Percentiles rank a stretch among this genome's conserved stretches.
Evolutionary conservation across 2,888 invertebrate genomes (phyloP).

Genomic region (Andrena hattorfiana): DNA sequence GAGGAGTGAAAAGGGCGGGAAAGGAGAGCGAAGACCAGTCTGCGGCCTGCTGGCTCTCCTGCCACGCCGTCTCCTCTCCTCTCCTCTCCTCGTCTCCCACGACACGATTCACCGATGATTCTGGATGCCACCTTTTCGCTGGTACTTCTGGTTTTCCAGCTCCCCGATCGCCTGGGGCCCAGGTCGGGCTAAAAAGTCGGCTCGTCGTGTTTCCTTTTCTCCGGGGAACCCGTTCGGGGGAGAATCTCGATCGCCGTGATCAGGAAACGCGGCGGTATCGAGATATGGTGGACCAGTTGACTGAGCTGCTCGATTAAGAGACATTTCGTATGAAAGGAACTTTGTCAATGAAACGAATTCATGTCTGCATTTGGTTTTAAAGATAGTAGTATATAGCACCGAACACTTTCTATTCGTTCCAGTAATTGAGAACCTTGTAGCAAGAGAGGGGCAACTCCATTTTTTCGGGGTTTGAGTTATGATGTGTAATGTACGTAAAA

Average conservation of each 20-base stretch:
- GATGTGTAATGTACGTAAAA: too few species aligned
- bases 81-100: constrained; percentile 9
- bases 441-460: too few species aligned
- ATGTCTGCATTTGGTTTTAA: too few species aligned
- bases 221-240: constrained; percentile 36
- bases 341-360: too few species aligned
- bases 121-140: constrained; percentile 47
- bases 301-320: constrained; percentile 14
- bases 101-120: constrained; percentile 37
- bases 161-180: constrained; percentile 15
- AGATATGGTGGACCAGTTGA: not conserved
- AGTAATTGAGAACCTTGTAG: too few species aligned
- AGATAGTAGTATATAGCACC: too few species aligned
- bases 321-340: constrained; percentile 9
- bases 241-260: constrained; percentile 56
- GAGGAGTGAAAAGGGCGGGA: constrained; percentile 18
- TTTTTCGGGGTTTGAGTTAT: too few species aligned
- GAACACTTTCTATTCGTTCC: too few species aligned
- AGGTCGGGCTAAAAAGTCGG: constrained; percentile 49
- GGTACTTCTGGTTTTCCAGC: constrained; percentile 48
- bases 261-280: constrained; percentile 53
- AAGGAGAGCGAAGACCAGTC: constrained; percentile 54
- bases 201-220: constrained; percentile 60
- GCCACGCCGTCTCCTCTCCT: constrained; percentile 25
- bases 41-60: not conserved